Percentiles rank a stretch among this genome's conserved stretches.
These are phyloP conservation scores for Sakesphorus luctuosus DNA, from an alignment of 2,113 vertebrate genomes.

Conservation along the genomic window DNA sequence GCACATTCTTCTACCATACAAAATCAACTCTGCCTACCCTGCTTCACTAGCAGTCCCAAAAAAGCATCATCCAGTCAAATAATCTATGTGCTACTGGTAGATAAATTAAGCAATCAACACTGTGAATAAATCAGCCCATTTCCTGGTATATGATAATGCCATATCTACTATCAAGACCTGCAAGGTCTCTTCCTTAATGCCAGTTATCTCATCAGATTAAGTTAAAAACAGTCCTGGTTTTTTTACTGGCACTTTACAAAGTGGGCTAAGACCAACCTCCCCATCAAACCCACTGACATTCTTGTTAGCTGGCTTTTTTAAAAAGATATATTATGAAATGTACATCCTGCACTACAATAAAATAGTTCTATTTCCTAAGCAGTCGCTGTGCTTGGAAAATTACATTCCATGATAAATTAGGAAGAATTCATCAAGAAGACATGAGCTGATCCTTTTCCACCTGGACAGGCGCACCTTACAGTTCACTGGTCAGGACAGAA, in stretches of 20 bases:
- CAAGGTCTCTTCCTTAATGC: neutral
- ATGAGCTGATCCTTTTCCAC: neutral
- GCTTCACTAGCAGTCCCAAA: neutral
- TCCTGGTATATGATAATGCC: neutral
- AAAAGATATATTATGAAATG: neutral
- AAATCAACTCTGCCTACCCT: neutral
- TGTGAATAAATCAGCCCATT: neutral
- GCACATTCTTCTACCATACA: neutral
- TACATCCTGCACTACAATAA: neutral
- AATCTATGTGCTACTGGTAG: neutral
- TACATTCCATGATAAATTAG: neutral
- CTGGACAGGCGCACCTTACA: fast-evolving
- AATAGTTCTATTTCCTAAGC: neutral
- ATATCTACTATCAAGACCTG: neutral
- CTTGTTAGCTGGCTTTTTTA: neutral
- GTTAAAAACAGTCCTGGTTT: neutral
- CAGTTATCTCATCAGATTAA: neutral
- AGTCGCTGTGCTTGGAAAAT: neutral
- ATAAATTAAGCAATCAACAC: neutral
- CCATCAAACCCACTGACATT: neutral
- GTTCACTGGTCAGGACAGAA: neutral
- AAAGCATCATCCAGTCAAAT: neutral
- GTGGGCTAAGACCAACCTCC: neutral
- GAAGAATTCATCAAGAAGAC: neutral
- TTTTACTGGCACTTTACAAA: neutral